phyloP scores from a whole-genome alignment of 2,113 vertebrate genomes.

The Psittacus erithacus region DNA sequence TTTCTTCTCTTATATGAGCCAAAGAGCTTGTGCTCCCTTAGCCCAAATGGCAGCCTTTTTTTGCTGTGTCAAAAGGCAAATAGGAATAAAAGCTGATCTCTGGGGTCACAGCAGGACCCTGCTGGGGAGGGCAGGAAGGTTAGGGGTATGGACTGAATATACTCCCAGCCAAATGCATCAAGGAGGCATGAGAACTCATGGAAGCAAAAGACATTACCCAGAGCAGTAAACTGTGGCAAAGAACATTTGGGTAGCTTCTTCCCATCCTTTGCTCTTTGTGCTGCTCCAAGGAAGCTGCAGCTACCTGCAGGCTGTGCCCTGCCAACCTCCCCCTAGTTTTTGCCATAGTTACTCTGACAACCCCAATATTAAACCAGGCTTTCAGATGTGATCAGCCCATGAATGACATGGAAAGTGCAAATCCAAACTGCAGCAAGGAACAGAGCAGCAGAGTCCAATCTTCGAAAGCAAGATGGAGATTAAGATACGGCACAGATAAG shows the following conservation, averaged over 20 bases:
- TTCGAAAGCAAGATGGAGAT: background rate
- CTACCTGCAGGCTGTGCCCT: background rate
- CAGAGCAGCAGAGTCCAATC: background rate
- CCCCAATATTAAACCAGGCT: background rate
- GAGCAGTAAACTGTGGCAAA: background rate
- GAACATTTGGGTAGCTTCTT: background rate
- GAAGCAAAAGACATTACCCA: background rate
- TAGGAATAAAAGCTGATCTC: background rate
- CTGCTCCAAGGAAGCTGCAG: background rate
- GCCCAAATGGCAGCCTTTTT: background rate
- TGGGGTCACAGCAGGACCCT: background rate
- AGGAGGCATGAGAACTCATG: background rate
- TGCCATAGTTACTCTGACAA: background rate
- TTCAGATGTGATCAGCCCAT: background rate
- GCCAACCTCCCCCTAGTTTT: background rate
- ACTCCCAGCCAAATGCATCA: background rate
- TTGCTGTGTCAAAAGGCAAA: background rate
- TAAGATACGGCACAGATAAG: background rate
- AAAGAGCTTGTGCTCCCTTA: background rate
- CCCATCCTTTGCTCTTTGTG: background rate
- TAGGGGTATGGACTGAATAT: background rate
- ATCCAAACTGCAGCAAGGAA: background rate
- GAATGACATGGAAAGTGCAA: fast-evolving
- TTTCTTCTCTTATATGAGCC: background rate
- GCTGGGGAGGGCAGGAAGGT: fast-evolving